A percentile compares a stretch with the other conserved stretches of the same genome.
Conservation (phyloP, 2,797 vertebrate species). For the Diceros bicornis region DNA sequence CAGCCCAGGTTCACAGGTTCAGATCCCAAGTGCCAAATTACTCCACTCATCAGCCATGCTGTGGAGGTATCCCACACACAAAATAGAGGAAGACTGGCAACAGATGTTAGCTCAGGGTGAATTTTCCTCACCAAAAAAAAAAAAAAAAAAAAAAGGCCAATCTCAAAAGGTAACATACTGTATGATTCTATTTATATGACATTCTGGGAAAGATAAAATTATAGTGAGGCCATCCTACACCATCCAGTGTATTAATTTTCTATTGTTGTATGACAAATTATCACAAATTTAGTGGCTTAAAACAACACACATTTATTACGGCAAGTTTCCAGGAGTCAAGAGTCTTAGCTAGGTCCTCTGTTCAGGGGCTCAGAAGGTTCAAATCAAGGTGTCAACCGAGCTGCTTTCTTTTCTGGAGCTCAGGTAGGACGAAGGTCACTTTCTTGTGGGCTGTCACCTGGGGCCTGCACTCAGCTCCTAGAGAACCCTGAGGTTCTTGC, state of each 20-base stretch:
- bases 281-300: background rate
- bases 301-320: slow-evolving; percentile 18
- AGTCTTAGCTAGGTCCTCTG: background rate
- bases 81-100: no score
- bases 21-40: no score
- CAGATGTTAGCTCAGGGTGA: no score
- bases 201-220: slow-evolving; percentile 8
- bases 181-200: slow-evolving; percentile 2
- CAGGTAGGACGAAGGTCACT: background rate
- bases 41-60: no score
- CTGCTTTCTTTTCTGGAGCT: background rate
- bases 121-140: no score
- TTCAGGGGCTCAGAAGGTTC: background rate
- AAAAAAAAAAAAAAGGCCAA: background rate
- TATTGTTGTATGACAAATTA: background rate
- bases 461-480: background rate
- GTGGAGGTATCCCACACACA: no score
- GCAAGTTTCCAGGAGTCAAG: background rate
- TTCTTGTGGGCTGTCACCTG: background rate
- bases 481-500: background rate
- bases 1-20: no score
- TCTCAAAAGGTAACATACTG: background rate
- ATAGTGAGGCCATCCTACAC: background rate
- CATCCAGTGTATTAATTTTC: background rate
- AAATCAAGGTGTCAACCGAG: background rate